phyloP scores from a whole-genome alignment of 2,888 invertebrate species.

The Tupiocoris notatus region DNA sequence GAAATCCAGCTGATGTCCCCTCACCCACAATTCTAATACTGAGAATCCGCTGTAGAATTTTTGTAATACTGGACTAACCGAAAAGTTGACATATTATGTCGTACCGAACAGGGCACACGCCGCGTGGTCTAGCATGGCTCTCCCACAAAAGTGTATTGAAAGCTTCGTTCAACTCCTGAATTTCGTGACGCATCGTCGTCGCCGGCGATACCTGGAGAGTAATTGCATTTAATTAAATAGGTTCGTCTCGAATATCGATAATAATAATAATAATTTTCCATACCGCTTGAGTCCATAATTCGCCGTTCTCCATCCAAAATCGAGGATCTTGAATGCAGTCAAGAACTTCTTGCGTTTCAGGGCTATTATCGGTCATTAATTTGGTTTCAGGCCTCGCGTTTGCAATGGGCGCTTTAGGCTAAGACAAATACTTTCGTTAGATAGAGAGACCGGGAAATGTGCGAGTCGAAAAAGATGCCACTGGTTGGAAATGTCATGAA shows the following conservation, averaged over 20 bases:
- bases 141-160: slow-evolving; percentile 3
- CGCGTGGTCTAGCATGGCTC: slow-evolving; percentile 15
- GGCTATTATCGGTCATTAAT: slow-evolving; percentile 26
- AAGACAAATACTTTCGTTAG: not conserved
- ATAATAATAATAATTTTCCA: no score
- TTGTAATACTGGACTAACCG: not conserved
- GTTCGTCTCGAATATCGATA: no score
- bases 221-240: no score
- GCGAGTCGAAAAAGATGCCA: no score
- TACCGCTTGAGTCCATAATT: slow-evolving; percentile 35
- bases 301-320: slow-evolving; percentile 20
- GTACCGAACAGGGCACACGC: slow-evolving; percentile 13
- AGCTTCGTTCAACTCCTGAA: slow-evolving; percentile 1
- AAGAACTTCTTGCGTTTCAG: slow-evolving; percentile 39
- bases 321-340: slow-evolving; percentile 34
- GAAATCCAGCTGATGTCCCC: no score
- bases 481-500: no score
- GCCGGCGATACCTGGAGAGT: slow-evolving; percentile 10
- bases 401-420: not conserved
- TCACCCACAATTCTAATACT: no score
- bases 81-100: slow-evolving; percentile 1
- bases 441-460: not conserved
- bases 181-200: slow-evolving; percentile 23
- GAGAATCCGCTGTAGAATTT: no score
- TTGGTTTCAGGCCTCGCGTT: not conserved